Base-by-base conservation (phyloP, 2,797 vertebrate species). In the Megalops cyprinoides region DNA sequence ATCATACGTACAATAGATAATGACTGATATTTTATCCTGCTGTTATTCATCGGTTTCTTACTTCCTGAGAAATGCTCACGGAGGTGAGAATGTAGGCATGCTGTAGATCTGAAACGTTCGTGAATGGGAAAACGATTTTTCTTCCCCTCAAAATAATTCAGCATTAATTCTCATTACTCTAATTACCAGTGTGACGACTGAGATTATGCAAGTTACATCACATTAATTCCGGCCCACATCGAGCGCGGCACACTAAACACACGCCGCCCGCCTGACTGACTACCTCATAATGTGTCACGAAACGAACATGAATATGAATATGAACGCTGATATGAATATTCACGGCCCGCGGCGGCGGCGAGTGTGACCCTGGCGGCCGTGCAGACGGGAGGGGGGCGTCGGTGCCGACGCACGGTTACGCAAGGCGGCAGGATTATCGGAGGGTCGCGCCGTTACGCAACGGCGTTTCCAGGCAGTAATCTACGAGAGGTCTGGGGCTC, bases 401-500 rank as follows among this genome's bases (percentile, higher is more conserved):
- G 79, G 83, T 86, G 80, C 85, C 86, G 88, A 90, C 89, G 86
- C 87, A 81, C 56, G 80, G 85, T 94, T 93, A 93, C 77, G 85
- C 87, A 92, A 92, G 78, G 83, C 79, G 69, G 82, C 75, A 81
- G 87, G 90, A 92, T 93, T 93, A 93, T 31, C 76, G 69, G 85
- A 82, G 86, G 87, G 82, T 82, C 89, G 84, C 85, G 85, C 81
- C 80, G 82, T 94, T 94, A 82, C 87, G 85, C 91, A 92, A 93
- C 55, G 77, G 85, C 77, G 84, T 83, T 84, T 87, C 84, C 86
- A 91, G 86, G 90, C 88, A 71, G 73, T 92, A 93, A 93, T 94
- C 90, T 87, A 89, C 88, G 84, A 14, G 81, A 83, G 25, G 74
- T 86, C 87, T 86, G 88, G 88, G 79, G 81, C 78, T 82, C 87